Conservation (phyloP, 2,797 vertebrate genomes). For the Silurus lanzhouensis region DNA sequence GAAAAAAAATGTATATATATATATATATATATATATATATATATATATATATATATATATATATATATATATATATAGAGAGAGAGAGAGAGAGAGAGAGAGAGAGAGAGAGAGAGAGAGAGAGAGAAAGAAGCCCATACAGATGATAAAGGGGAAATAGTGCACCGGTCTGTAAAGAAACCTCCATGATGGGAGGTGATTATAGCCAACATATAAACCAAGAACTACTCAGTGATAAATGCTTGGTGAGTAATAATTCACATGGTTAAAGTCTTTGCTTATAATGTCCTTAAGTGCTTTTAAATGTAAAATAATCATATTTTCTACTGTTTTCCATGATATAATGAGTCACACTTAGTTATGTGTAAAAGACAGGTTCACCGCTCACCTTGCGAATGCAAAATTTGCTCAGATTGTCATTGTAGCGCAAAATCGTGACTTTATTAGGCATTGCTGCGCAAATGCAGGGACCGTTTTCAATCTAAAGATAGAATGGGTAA, state of each 20-base stretch:
- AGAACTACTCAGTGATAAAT: background rate
- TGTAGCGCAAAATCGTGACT: slow-evolving; percentile 93
- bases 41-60: too few relatives aligned
- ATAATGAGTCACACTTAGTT: background rate
- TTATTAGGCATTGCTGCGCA: slow-evolving; percentile 96
- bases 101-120: slow-evolving; percentile 1
- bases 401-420: slow-evolving; percentile 94
- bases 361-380: background rate
- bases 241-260: background rate
- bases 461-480: slow-evolving; percentile 91
- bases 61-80: too few relatives aligned
- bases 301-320: background rate
- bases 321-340: background rate
- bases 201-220: slow-evolving; percentile 13
- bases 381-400: slow-evolving; percentile 92
- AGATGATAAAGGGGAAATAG: slow-evolving; percentile 13
- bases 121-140: background rate
- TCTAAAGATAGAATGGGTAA: slow-evolving; percentile 69
- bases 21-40: too few relatives aligned
- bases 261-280: too few relatives aligned
- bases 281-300: background rate
- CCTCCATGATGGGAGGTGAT: slow-evolving; percentile 19
- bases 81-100: background rate
- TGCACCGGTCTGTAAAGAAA: slow-evolving; percentile 9
- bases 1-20: too few relatives aligned